A percentile compares a stretch with the other conserved stretches of the same genome.
These are phyloP conservation scores for Lagothrix lagotricha DNA, from an alignment of 2,797 vertebrate species.

Conservation along the genomic window DNA sequence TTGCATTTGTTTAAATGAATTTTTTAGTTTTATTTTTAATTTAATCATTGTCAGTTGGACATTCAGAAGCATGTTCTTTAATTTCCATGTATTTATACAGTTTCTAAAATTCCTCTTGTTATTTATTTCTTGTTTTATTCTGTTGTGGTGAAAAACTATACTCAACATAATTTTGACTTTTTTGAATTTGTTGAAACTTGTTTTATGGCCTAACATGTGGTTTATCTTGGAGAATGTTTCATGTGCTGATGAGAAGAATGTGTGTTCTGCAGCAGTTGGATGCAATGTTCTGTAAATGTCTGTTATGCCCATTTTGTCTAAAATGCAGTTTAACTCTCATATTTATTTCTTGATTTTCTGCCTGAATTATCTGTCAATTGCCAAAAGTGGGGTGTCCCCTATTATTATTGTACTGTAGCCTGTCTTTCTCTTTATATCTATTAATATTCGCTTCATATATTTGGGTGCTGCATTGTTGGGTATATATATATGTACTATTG, in stretches of 20 bases:
- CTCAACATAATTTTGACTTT: background rate
- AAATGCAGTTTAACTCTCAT: background rate
- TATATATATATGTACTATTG: rapidly evolving
- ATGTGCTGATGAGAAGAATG: background rate
- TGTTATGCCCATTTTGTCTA: background rate
- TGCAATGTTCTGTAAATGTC: background rate
- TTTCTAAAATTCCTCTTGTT: background rate
- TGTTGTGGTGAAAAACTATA: background rate
- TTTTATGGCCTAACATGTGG: background rate
- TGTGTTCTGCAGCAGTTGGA: background rate
- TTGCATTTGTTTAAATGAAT: background rate
- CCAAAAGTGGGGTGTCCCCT: background rate
- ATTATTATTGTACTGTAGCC: background rate
- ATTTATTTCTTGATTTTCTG: background rate
- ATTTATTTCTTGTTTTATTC: background rate
- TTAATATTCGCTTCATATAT: background rate
- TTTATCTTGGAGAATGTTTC: background rate
- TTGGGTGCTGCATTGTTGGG: background rate
- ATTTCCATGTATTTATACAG: background rate
- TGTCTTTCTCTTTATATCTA: background rate
- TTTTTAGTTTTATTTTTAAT: background rate
- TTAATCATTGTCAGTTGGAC: background rate
- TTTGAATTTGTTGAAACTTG: background rate
- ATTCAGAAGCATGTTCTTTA: background rate
- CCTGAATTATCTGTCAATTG: background rate